These are phyloP conservation scores for Tenthredo distinguenda DNA, from an alignment of 2,888 invertebrate genomes.

Conservation along the genomic window DNA sequence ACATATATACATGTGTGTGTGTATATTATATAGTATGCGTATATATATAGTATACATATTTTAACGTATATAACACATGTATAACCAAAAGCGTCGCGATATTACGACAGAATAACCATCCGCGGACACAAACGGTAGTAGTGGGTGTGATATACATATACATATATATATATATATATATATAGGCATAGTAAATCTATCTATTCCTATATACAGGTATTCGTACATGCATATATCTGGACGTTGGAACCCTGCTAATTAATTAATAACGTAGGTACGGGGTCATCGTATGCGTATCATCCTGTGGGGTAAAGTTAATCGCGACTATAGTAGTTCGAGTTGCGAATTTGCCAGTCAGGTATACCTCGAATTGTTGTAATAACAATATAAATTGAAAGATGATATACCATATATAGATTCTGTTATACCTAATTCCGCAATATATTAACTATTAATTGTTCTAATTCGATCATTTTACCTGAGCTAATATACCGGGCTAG, in stretches of 20 bases:
- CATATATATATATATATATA: no score
- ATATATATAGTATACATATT: neutral
- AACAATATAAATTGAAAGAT: neutral
- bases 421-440: neutral
- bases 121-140: neutral
- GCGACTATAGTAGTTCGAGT: neutral
- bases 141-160: neutral
- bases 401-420: neutral
- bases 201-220: neutral
- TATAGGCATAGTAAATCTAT: no score
- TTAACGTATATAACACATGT: neutral
- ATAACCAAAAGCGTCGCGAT: neutral
- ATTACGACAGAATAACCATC: neutral
- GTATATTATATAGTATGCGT: no score
- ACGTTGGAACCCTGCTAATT: neutral
- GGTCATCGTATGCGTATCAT: conserved; percentile 2
- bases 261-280: neutral
- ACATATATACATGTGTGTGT: neutral
- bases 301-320: neutral
- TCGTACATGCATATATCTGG: neutral
- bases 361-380: neutral
- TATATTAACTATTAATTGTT: neutral
- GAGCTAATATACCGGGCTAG: neutral
- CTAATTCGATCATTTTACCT: neutral
- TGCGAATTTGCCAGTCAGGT: neutral